A percentile compares a stretch with the other conserved stretches of the same genome.
Conservation (phyloP, 2,113 vertebrate species). For the Martes martes region DNA sequence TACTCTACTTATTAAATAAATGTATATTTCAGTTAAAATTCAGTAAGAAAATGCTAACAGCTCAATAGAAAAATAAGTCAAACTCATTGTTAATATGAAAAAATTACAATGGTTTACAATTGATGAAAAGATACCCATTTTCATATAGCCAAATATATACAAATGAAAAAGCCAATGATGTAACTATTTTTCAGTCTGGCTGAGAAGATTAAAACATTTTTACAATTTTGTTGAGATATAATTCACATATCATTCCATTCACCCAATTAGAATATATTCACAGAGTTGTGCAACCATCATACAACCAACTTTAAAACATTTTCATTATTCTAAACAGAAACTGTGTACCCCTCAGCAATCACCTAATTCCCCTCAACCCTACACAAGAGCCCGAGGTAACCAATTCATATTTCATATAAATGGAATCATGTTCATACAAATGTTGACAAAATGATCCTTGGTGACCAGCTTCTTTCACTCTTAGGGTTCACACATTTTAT, state of each 20-base stretch:
- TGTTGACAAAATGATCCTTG: not conserved
- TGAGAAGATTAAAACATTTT: not conserved
- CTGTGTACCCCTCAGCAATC: not conserved
- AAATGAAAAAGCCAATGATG: not conserved
- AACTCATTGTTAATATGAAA: not conserved
- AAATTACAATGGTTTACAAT: not conserved
- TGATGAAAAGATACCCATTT: not conserved
- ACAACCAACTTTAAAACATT: not conserved
- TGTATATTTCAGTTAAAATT: not conserved
- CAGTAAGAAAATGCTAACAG: not conserved
- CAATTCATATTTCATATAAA: not conserved
- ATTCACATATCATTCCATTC: not conserved
- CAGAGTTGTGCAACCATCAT: not conserved
- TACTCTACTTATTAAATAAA: not conserved
- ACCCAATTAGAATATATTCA: not conserved
- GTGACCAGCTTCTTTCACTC: not conserved
- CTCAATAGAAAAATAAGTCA: not conserved
- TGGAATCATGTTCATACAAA: not conserved
- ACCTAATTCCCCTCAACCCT: not conserved
- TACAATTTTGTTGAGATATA: not conserved
- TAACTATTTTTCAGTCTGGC: not conserved
- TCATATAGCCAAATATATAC: not conserved
- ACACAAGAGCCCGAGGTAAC: not conserved
- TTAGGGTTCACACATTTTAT: not conserved
- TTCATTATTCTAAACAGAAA: not conserved